These are phyloP conservation scores for Lycaon pictus DNA, from an alignment of 2,113 vertebrate genomes.

Conservation along the genomic window DNA sequence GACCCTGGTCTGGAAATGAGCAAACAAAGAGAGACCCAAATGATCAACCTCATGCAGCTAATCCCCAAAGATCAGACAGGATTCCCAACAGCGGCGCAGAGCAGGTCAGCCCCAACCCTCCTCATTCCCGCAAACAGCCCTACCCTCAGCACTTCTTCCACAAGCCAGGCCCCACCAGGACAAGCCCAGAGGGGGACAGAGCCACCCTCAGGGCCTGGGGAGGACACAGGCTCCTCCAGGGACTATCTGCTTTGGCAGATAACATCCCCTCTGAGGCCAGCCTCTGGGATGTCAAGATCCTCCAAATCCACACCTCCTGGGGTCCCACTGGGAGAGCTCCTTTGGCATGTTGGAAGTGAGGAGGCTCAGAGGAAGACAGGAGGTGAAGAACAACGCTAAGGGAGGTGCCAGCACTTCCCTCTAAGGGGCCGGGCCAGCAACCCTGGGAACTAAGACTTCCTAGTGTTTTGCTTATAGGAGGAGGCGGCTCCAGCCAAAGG, in stretches of 20 bases:
- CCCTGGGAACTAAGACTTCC: not conserved
- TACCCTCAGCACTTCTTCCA: not conserved
- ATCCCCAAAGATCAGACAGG: not conserved
- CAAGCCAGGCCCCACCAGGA: not conserved
- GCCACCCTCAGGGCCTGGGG: not conserved
- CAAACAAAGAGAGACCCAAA: not conserved
- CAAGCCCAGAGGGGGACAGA: not conserved
- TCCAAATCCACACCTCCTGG: not conserved
- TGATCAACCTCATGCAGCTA: slow-evolving; percentile 48
- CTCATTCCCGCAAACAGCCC: not conserved
- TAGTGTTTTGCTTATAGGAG: not conserved
- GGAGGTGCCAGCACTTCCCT: not conserved
- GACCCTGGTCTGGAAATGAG: slow-evolving; percentile 53
- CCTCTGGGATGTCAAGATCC: not conserved
- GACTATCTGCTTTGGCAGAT: slow-evolving; percentile 13
- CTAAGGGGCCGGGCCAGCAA: not conserved
- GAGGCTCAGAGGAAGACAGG: not conserved
- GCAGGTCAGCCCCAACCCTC: not conserved
- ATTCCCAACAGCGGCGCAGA: not conserved
- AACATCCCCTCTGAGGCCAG: not conserved
- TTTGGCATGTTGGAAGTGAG: not conserved
- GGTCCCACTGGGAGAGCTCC: not conserved
- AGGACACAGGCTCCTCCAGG: not conserved
- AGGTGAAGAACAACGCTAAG: not conserved
- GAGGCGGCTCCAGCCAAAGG: not conserved